A percentile compares a stretch with the other conserved stretches of the same genome.
These are phyloP conservation scores for Arremon aurantiirostris DNA, from an alignment of 2,797 vertebrate species.

Conservation along the genomic window DNA sequence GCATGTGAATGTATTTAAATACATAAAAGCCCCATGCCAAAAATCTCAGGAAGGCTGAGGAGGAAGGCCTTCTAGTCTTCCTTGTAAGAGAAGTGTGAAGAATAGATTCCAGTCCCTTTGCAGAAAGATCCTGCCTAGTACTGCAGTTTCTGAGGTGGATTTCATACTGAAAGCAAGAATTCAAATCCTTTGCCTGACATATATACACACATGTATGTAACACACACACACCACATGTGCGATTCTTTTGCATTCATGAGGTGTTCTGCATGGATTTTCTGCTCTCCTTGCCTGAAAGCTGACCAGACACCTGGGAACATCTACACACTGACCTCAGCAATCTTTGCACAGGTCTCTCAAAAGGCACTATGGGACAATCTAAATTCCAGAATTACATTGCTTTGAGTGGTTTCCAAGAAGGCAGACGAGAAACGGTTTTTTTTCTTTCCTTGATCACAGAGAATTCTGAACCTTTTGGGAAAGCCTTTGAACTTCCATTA, in stretches of 20 bases:
- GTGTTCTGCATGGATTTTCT: not conserved
- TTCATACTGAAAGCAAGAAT: not conserved
- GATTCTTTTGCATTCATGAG: not conserved
- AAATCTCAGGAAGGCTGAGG: not conserved
- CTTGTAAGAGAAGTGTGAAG: not conserved
- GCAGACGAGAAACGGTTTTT: not conserved
- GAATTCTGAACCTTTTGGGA: slow-evolving; percentile 29
- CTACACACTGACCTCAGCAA: not conserved
- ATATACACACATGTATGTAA: accelerated
- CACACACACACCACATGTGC: not conserved
- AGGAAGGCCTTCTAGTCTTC: not conserved
- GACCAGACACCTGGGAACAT: not conserved
- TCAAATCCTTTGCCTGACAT: not conserved
- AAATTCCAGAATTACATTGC: slow-evolving; percentile 2
- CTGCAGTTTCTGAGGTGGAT: not conserved
- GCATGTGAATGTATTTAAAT: not conserved
- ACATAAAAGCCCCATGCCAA: not conserved
- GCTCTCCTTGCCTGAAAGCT: not conserved
- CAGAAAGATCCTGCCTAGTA: not conserved
- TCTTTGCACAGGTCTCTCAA: not conserved
- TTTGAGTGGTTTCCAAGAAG: slow-evolving; percentile 47
- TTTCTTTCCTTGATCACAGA: not conserved
- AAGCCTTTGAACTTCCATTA: slow-evolving; percentile 71
- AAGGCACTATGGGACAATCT: not conserved
- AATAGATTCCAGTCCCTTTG: not conserved